Evolutionary conservation across 2,888 invertebrate genomes (phyloP).

Genomic region (Rapana venosa): DNA sequence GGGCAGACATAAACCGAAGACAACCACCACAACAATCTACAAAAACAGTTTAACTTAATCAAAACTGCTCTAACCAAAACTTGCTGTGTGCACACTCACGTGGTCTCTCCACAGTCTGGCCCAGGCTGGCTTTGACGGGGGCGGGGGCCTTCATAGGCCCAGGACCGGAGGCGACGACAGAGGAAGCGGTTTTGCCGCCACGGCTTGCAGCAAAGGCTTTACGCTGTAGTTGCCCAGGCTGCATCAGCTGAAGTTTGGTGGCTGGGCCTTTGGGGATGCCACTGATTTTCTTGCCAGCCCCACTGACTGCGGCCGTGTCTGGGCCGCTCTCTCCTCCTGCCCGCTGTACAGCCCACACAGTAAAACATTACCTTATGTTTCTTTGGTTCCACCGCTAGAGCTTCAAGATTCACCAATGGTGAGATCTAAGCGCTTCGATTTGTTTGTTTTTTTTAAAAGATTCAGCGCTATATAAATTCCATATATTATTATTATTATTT

Average conservation of each 20-base stretch:
- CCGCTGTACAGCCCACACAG: neutral
- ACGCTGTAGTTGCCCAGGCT: conserved; percentile 56
- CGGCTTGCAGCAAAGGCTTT: conserved; percentile 39
- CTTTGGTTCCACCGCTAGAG: too few relatives aligned
- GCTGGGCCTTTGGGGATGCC: conserved; percentile 47
- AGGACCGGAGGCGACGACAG: neutral
- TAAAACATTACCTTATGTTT: neutral
- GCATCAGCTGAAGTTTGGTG: conserved; percentile 57
- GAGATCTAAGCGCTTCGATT: too few relatives aligned
- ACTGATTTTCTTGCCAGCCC: neutral
- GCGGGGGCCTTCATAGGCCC: conserved; percentile 22
- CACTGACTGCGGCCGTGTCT: neutral
- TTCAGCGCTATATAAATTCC: too few relatives aligned
- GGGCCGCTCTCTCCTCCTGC: conserved; percentile 27
- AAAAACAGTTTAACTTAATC: too few relatives aligned
- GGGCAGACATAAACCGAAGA: too few relatives aligned
- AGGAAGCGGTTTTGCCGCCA: conserved; percentile 49
- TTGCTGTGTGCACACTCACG: conserved; percentile 6
- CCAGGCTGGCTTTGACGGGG: neutral
- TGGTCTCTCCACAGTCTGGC: conserved; percentile 37
- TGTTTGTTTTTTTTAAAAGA: too few relatives aligned
- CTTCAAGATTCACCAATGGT: too few relatives aligned
- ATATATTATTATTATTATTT: too few relatives aligned
- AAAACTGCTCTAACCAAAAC: too few relatives aligned
- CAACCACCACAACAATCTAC: too few relatives aligned